Base-by-base conservation (phyloP, 2,113 vertebrate genomes). In the Platichthys stellatus region DNA sequence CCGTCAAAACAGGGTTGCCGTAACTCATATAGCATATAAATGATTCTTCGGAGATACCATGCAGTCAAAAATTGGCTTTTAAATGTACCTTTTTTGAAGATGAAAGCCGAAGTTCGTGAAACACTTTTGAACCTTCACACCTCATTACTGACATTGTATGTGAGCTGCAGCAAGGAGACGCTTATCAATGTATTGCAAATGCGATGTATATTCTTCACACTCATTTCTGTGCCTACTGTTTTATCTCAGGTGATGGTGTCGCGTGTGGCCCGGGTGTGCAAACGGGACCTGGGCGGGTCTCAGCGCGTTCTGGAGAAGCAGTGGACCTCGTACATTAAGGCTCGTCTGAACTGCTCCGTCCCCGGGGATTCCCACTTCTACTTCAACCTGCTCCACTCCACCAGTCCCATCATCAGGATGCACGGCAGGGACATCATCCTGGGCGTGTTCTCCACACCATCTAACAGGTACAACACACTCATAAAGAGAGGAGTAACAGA, bases 311-410 rank as follows among this genome's bases (percentile, higher is more conserved):
- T 99, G 84, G 98, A 99, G 92, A 98, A 98, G 90, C 98, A 99
- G 90, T 99, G 97, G 96, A 98, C 97, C 0, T 99, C 98, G 2
- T 99, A 98, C 91, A 94, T 99, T 77, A 99, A 99, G 90, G 97
- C 97, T 0, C 94, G 97, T 3, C 95, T 99, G 71, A 99, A 99
- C 94, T 99, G 98, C 92, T 99, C 98, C 0, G 95, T 99, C 71
- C 97, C 98, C 0, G 98, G 98, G 0, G 97, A 99, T 65, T 96
- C 97, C 0, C 97, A 98, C 85, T 99, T 99, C 93, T 99, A 99
- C 91, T 99, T 99, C 86, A 98, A 99, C 1, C 94, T 98, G 88
- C 96, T 99, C 86, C 98, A 97, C 83, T 96, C 97, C 0, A 97
- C 97, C 85, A 99, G 97, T 0, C 94, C 97, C 24, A 89, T 98